Evolutionary conservation across 92 coral and sea anemone species (phyloP), one percentile per base, ranked within the genome.

Genomic region (Pocillopora meandrina): DNA sequence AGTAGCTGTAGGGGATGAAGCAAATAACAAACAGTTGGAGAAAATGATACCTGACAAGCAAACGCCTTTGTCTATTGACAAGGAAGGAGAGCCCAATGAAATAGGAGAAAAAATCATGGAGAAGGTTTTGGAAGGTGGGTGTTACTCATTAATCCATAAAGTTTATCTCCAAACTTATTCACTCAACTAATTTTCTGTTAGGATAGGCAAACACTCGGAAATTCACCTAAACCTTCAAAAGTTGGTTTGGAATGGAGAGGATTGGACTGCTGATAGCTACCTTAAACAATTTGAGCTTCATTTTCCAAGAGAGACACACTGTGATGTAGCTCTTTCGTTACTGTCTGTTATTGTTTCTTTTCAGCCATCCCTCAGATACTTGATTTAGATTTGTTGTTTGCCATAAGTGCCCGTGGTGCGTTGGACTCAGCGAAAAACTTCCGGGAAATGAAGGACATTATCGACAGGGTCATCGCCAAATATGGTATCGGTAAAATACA

Each of bases 301-400:
- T 42, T 42, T 42, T 42, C 52, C 52, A 42, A 42, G 52, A 42
- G 52, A 7, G 8, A 42, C 52, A 42, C 52, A 42, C 8, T 7
- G 8, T 42, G 52, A 7, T 42, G 8, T 42, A 42, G 6, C 52
- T 42, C 4, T 42, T 42, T 42, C 7, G 8, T 42, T 3, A 42
- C 52, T 42, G 4, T 42, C 52, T 42, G 52, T 34, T 36, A 14
- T 21, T 70, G 56, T 81, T 64, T 70, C 35, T 61, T 74, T 75
- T 16, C 89, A 93, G 96, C 87, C 47, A 75, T 84, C 14, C 85
- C 92, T n/a, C 52, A 79, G 23, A 23, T 93, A 10, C 94, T 84
- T 12, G 65, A 86, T 34, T 79, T 92, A 36, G 98, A 96, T 79
- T 87, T 96, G 56, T 93, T 88, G 14, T 96, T 92, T 76, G 94